Conservation (phyloP, 2,797 vertebrate genomes). For the Nasua narica region DNA sequence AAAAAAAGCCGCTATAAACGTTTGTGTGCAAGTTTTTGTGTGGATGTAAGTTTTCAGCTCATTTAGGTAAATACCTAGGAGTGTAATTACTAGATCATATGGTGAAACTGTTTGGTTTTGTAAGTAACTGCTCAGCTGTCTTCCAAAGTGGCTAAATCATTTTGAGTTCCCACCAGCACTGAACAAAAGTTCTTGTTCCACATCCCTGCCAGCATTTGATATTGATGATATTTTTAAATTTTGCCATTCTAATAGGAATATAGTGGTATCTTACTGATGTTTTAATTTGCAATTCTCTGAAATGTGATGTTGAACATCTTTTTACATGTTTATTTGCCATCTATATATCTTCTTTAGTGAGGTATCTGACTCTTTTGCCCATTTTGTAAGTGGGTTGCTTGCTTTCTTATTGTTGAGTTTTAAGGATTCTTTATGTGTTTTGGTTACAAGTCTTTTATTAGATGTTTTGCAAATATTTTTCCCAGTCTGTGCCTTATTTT, state of each 20-base stretch:
- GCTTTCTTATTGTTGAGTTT: background rate
- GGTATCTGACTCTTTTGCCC: background rate
- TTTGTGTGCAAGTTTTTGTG: background rate
- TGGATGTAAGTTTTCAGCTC: background rate
- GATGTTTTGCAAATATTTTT: background rate
- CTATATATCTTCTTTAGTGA: background rate
- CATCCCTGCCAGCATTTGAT: background rate
- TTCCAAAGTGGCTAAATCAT: background rate
- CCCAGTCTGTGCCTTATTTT: background rate
- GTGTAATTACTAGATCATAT: background rate
- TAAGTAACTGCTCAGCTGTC: background rate
- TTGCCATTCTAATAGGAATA: background rate
- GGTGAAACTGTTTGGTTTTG: background rate
- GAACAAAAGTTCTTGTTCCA: background rate
- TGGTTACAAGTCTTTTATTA: background rate
- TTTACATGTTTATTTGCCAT: background rate
- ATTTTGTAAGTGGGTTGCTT: slow-evolving; percentile 8
- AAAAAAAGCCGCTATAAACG: background rate
- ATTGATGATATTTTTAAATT: background rate
- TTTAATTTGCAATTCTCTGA: slow-evolving; percentile 1
- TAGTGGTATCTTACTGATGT: background rate
- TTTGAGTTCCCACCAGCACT: background rate
- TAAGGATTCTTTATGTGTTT: background rate
- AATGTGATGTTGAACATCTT: background rate
- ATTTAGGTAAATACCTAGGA: background rate